phyloP scores from a whole-genome alignment of 2,113 vertebrate species.

The Anoura caudifer region DNA sequence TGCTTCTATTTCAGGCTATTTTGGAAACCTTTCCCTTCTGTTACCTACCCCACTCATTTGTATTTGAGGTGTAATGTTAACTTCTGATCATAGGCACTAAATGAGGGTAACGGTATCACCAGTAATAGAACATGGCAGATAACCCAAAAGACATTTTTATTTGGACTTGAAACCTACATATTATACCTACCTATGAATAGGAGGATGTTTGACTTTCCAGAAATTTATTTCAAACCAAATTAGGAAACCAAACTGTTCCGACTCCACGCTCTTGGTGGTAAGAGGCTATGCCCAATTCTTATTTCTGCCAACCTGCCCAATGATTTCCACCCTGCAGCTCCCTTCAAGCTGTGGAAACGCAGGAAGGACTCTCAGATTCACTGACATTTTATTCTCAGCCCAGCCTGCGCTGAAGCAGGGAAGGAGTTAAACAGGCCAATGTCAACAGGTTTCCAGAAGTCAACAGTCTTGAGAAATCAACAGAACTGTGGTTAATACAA shows the following conservation, averaged over 20 bases:
- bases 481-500: background rate
- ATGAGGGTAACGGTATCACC: background rate
- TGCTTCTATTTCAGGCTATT: background rate
- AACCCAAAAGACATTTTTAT: constrained; percentile 39
- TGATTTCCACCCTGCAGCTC: constrained; percentile 24
- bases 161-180: constrained; percentile 18
- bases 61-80: constrained; percentile 28
- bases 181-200: constrained; percentile 31
- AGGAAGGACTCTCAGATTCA: background rate
- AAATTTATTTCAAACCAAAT: constrained; percentile 45
- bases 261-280: background rate
- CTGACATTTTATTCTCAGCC: background rate
- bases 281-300: background rate
- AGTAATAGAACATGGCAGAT: constrained; percentile 18
- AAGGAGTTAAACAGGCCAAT: background rate
- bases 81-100: constrained; percentile 37
- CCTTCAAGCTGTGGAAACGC: constrained; percentile 37
- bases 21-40: background rate
- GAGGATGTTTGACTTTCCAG: constrained; percentile 22
- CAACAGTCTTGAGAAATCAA: background rate
- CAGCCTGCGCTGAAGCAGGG: background rate
- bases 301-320: constrained; percentile 8
- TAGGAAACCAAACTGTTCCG: constrained; percentile 10
- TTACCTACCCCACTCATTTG: constrained; percentile 23
- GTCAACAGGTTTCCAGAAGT: background rate